Base-by-base conservation (phyloP, 2,797 vertebrate genomes). In the Brotula barbata region DNA sequence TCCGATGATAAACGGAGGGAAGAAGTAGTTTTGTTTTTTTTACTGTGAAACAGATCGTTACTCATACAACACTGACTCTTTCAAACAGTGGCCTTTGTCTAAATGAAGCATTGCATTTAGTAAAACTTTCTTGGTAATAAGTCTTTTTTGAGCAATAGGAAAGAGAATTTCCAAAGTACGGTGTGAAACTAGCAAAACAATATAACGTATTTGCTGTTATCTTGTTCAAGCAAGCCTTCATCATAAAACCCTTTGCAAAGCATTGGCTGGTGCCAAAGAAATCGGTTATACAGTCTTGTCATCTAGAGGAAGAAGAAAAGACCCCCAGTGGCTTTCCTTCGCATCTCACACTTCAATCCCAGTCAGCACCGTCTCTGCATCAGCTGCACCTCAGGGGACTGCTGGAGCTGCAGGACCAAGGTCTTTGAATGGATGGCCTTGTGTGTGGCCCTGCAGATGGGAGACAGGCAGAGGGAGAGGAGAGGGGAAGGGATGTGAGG, bases 341-440 rank as follows among this genome's bases (percentile, higher is more conserved):
- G 61, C 11, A 57, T 67, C 60, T 57, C 45, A 17, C 71, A 73
- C 77, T 84, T 84, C 59, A 85, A 71, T 79, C 76, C 71, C 51
- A 23, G 64, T 54, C 65, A 74, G 68, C 39, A 10, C 14, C 49
- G 64, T 56, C 57, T 61, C 54, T 44, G 54, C 49, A 75, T 44
- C 31, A 46, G 41, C 77, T 59, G 23, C 40, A 28, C 74, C 78
- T 79, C 72, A 20, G 64, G 84, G 75, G 74, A 82, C 59, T 20
- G 14, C 69, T 60, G 69, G 7, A 64, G 55, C 73, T 69, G 60
- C 33, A 83, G 23, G 63, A 79, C 75, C 68, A 59, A 5, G 68
- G 60, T 48, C 77, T 88, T 84, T 89, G 80, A 87, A 85, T 81
- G 75, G 75, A 68, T 57, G 64, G 70, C 84, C 84, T 85, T 85